Conservation (phyloP, 1,140 invertebrate species). For the Cydia pomonella region DNA sequence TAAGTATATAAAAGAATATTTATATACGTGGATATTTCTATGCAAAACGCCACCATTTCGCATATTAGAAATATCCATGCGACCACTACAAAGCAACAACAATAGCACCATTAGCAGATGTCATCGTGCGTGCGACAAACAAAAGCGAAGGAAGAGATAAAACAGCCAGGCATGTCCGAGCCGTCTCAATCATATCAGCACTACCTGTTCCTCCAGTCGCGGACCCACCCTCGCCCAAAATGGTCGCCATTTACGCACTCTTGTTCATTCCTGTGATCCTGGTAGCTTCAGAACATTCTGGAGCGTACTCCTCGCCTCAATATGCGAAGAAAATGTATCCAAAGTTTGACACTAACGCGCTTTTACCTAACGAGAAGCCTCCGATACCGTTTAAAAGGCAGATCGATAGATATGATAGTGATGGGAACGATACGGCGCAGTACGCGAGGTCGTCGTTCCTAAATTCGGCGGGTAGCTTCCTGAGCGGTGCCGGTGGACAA, state of each 20-base stretch:
- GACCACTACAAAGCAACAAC: conserved; percentile 63
- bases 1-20: no score
- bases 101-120: conserved; percentile 74
- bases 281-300: conserved; percentile 64
- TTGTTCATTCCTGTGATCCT: conserved; percentile 40
- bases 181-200: conserved; percentile 51
- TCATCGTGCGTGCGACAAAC: conserved; percentile 75
- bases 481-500: conserved; percentile 80
- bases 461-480: conserved; percentile 76
- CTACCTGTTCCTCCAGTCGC: conserved; percentile 69
- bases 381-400: conserved; percentile 52
- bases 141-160: conserved; percentile 74
- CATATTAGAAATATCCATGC: conserved; percentile 31
- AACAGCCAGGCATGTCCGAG: conserved; percentile 55
- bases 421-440: conserved; percentile 60
- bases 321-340: conserved; percentile 78
- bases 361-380: conserved; percentile 62
- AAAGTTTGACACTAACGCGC: conserved; percentile 57
- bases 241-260: conserved; percentile 56
- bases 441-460: conserved; percentile 75
- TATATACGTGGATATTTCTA: no score
- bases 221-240: conserved; percentile 47
- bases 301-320: conserved; percentile 77
- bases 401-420: conserved; percentile 59
- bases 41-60: conserved; percentile 24